Evolutionary conservation across 2,113 vertebrate species (phyloP).

Genomic region (Stercorarius parasiticus): DNA sequence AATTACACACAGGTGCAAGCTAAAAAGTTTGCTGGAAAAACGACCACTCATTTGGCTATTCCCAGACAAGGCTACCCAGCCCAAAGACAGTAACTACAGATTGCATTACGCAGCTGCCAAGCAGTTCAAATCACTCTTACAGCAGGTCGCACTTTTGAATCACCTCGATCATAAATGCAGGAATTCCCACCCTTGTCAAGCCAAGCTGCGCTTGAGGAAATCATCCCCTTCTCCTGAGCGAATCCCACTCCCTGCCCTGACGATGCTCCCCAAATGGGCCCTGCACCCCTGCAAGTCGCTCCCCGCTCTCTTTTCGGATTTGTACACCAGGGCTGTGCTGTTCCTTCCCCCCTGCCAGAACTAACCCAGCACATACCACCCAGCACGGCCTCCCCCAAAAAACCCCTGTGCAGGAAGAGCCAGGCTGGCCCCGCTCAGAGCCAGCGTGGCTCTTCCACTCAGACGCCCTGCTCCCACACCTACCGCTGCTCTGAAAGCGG

Average conservation of each 20-base stretch:
- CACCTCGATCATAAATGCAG: background rate
- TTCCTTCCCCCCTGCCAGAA: background rate
- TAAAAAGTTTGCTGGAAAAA: background rate
- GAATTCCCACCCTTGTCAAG: background rate
- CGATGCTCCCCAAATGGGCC: accelerated
- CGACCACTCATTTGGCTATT: background rate
- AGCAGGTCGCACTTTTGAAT: background rate
- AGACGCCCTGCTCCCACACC: background rate
- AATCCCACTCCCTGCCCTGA: background rate
- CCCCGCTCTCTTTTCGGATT: background rate
- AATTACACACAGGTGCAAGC: background rate
- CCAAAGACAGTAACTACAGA: background rate
- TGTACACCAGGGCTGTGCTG: background rate
- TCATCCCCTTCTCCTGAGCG: background rate
- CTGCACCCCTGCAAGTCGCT: background rate
- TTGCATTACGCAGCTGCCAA: background rate
- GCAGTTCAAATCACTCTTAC: background rate
- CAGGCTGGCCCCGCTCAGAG: background rate
- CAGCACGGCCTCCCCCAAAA: background rate
- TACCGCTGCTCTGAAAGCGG: background rate
- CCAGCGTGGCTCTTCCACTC: background rate
- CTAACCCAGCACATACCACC: background rate
- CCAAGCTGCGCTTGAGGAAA: background rate
- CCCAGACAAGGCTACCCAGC: background rate
- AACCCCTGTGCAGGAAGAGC: background rate